A percentile compares a stretch with the other conserved stretches of the same genome.
Evolutionary conservation across 2,888 invertebrate genomes (phyloP).

Genomic region (Orthonevra nobilis): DNA sequence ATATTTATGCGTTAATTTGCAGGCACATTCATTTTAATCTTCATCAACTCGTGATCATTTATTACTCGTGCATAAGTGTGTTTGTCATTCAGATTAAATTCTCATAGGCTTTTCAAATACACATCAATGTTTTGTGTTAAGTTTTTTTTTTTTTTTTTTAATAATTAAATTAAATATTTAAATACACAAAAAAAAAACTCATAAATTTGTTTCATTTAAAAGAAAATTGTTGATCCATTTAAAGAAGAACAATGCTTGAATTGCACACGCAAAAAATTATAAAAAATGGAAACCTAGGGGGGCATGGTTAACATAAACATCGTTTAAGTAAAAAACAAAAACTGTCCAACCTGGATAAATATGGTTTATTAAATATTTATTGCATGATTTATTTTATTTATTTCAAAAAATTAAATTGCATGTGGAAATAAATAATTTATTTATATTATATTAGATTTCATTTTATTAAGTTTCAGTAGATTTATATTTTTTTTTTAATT

Average conservation of each 20-base stretch:
- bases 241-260: conserved; percentile 30
- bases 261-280: conserved; percentile 34
- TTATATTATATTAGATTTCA: too few relatives aligned
- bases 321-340: too few relatives aligned
- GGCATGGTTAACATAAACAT: conserved; percentile 72
- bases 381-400: conserved; percentile 15
- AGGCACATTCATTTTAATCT: conserved; percentile 4
- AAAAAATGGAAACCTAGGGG: conserved; percentile 61
- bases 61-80: conserved; percentile 34
- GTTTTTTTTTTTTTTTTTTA: too few relatives aligned
- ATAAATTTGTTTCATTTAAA: conserved; percentile 65
- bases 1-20: conserved; percentile 31
- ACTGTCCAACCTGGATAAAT: too few relatives aligned
- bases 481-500: conserved; percentile 13
- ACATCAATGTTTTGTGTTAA: conserved; percentile 63
- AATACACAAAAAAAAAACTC: conserved; percentile 73
- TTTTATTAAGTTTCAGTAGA: conserved; percentile 43
- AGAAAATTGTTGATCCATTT: conserved; percentile 11
- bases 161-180: conserved; percentile 69
- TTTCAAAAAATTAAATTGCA: conserved; percentile 19
- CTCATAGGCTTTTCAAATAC: conserved; percentile 31
- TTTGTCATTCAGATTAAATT: conserved; percentile 30
- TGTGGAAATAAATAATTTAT: conserved; percentile 46
- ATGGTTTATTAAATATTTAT: conserved; percentile 31
- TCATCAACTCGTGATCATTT: conserved; percentile 26